Base-by-base conservation (phyloP, 2,113 vertebrate genomes). In the Mastomys coucha region DNA sequence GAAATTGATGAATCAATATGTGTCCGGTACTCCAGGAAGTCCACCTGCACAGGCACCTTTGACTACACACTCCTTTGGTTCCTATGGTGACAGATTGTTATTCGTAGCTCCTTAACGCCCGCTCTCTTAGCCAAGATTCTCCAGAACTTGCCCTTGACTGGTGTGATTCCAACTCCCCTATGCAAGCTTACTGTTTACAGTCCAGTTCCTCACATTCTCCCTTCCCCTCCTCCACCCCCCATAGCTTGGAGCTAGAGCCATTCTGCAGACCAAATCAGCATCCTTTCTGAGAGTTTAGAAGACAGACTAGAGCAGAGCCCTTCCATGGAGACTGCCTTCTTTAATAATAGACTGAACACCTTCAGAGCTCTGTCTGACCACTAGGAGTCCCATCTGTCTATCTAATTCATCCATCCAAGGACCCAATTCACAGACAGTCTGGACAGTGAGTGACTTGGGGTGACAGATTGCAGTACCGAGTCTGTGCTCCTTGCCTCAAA, bases 351-450 rank as follows among this genome's bases (percentile, higher is more conserved):
- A 67, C 20, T 42, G 28, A 87, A 33, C 1, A 22, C 36, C 42
- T 60, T 72, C 8, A 16, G 75, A n/a, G 76, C 7, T 31, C 80
- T 42, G 49, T 84, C 88, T 26, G 17, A 69, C 10, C 49, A n/a
- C 19, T 67, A 75, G 22, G 45, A 42, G 70, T 88, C 33, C 76
- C 45, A 4, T 28, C 81, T 82, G 77, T 42, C 56, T 89, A 67
- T 87, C 78, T 87, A 56, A 51, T 89, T 67, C 78, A 77, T 73
- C 82, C 49, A 84, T 42, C 60, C 82, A 65, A 69, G 51, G 94
- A 51, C 51, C 58, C 78, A 67, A 4, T 85, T 53, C 33, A 51
- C 70, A 84, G 56, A 70, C 31, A 14, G 67, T 78, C 9, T 58
- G 73, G 73, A 72, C n/a, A 42, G 17, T 12, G 28, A 82, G 22